Base-by-base conservation (phyloP, 2,888 invertebrate genomes). In the Nesidiocoris tenuis region DNA sequence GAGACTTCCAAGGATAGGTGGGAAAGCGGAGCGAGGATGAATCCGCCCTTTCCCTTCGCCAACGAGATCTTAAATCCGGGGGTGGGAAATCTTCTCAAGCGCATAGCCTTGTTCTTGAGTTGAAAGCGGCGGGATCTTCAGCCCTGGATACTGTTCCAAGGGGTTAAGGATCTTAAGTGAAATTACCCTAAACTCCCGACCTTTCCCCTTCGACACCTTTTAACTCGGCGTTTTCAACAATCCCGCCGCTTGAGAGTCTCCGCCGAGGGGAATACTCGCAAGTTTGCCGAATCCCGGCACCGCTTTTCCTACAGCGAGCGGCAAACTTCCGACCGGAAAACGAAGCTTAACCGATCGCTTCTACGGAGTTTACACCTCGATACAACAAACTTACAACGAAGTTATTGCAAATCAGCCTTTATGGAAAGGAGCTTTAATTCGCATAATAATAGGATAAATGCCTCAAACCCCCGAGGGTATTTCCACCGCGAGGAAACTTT, bases 381-480 rank as follows among this genome's bases (percentile, higher is more conserved):
- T 72, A 61, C 72, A 72, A 72, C 72, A 61, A 70, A 72, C 72
- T 72, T 72, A 72, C 61, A 72, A 61, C 72, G 54, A 72, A 61
- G 72, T 72, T 72, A 61, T 72, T 72, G 61, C 72, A 72, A 72
- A 72, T 56, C 72, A 72, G 72, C 54, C 59, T 72, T 72, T 72
- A 72, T 71, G 61, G 54, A 61, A 56, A 72, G 63, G 23, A 61
- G 59, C 61, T 61, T 61, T 72, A n/a, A 72, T 61, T 61, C 72
- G 39, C 39, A 72, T 72, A 39, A 39, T 72, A 72, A 61, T 39
- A 61, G 61, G 54, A 61, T 72, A 72, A 72, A 54, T 61, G 61
- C 61, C 25, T 39, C 61, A 5, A 2, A 59, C 17, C 59, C n/a
- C 59, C 17, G 17, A 59, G 39, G 39, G 39, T 39, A 59, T 18